Evolutionary conservation across 2,888 invertebrate genomes (phyloP).

Genomic region (Rhagonycha fulva): DNA sequence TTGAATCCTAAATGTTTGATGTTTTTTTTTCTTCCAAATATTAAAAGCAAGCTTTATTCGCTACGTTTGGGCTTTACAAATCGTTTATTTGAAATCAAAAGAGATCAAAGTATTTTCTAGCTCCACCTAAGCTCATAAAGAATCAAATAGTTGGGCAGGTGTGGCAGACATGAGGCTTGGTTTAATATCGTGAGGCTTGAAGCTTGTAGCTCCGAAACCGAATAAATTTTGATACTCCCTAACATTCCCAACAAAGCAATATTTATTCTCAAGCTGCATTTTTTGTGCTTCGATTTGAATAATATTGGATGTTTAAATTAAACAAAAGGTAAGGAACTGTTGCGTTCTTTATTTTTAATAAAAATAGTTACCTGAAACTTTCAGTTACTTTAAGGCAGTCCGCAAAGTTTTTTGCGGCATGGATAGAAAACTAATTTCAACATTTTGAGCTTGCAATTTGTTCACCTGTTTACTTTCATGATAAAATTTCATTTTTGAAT

Average conservation of each 20-base stretch:
- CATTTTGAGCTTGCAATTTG: not conserved
- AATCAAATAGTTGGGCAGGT: slow-evolving; percentile 9
- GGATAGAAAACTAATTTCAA: not conserved
- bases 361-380: not conserved
- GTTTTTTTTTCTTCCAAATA: not conserved
- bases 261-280: not conserved
- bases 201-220: not conserved
- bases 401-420: not conserved
- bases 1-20: not conserved
- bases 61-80: not conserved
- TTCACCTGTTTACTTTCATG: not conserved
- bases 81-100: not conserved
- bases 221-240: not conserved
- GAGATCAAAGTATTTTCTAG: slow-evolving; percentile 6
- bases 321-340: not conserved
- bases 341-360: not conserved
- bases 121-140: slow-evolving; percentile 7
- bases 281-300: not conserved
- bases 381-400: not conserved
- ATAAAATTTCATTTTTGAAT: not conserved
- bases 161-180: slow-evolving; percentile 3
- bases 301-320: not conserved
- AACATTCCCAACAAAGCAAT: not conserved
- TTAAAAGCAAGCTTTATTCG: not conserved
- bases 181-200: not conserved